Percentiles rank a stretch among this genome's conserved stretches.
These are phyloP conservation scores for Ephydatia muelleri DNA, from an alignment of 37 sponge, comb jelly and placozoan species.

Conservation along the genomic window DNA sequence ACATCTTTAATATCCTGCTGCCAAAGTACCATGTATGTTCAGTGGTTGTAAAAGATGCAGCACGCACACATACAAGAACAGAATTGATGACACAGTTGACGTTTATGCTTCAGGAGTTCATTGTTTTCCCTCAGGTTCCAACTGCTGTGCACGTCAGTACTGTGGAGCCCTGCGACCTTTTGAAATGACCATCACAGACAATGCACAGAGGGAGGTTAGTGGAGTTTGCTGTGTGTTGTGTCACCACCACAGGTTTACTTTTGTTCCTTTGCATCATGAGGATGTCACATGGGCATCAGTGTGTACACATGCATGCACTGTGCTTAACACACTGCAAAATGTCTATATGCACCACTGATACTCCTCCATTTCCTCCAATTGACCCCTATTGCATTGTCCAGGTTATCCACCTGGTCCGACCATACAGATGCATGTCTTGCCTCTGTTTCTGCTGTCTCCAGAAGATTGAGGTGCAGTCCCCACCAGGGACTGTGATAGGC, in stretches of 20 bases:
- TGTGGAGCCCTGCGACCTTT: conserved; percentile 85
- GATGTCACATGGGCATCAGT: no score
- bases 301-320: no score
- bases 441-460: conserved; percentile 94
- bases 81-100: no score
- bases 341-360: no score
- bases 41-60: no score
- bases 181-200: conserved; percentile 86
- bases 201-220: conserved; percentile 65
- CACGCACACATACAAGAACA: no score
- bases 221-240: background rate
- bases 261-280: no score
- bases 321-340: no score
- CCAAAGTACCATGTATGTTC: no score
- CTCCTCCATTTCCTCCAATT: no score
- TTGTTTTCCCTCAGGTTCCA: background rate
- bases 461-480: conserved; percentile 88
- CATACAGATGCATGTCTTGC: conserved; percentile 65
- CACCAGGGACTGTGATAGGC: conserved; percentile 86
- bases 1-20: no score
- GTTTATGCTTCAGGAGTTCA: no score
- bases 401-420: conserved; percentile 87
- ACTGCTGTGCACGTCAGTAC: conserved; percentile 80
- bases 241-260: background rate
- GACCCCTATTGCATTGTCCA: background rate